Evolutionary conservation across 2,888 invertebrate genomes (phyloP).

Genomic region (Diarsia dahlii): DNA sequence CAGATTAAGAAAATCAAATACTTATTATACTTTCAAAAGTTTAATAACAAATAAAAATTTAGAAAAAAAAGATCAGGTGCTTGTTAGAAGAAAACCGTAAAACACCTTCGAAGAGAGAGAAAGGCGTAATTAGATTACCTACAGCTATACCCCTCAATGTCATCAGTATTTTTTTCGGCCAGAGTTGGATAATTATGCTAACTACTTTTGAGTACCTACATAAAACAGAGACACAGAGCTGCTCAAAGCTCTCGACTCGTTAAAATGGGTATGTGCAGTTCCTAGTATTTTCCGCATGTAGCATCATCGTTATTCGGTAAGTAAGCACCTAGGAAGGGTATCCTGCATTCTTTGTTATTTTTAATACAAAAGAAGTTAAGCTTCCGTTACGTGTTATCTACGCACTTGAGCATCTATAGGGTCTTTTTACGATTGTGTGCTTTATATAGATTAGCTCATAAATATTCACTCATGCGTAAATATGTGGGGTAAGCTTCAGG

Average conservation of each 20-base stretch:
- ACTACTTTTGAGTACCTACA: too few relatives aligned
- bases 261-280: background rate
- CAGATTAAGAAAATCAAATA: background rate
- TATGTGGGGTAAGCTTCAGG: background rate
- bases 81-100: background rate
- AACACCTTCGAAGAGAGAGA: too few relatives aligned
- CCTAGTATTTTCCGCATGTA: background rate
- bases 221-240: too few relatives aligned
- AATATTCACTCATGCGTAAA: constrained; percentile 8
- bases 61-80: background rate
- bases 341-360: background rate
- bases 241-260: too few relatives aligned
- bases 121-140: too few relatives aligned
- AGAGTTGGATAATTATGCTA: too few relatives aligned
- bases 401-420: background rate
- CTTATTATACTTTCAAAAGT: too few relatives aligned
- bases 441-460: background rate
- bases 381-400: background rate
- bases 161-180: too few relatives aligned
- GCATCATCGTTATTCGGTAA: background rate
- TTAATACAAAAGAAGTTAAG: background rate
- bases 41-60: background rate
- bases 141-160: too few relatives aligned
- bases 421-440: background rate
- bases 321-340: background rate